Conservation (phyloP, 2,888 invertebrate species). For the Dioctria linearis region DNA sequence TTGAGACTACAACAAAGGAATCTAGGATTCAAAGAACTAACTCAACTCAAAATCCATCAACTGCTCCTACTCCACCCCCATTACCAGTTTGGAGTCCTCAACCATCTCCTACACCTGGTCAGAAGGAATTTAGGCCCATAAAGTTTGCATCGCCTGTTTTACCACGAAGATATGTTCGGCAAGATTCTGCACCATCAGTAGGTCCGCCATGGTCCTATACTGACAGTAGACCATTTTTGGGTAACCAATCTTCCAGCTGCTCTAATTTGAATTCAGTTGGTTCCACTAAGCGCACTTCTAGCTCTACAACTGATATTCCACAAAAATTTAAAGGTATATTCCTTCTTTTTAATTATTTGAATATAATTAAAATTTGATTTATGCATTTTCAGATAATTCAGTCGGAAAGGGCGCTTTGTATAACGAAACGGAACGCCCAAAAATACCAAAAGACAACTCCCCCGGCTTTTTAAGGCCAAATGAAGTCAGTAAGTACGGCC, state of each 20-base stretch:
- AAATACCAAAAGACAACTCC: slow-evolving; percentile 68
- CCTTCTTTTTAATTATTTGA: slow-evolving; percentile 8
- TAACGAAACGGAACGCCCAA: slow-evolving; percentile 61
- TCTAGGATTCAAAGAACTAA: slow-evolving; percentile 66
- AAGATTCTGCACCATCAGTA: slow-evolving; percentile 58
- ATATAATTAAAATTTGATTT: neutral
- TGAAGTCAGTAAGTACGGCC: slow-evolving; percentile 73
- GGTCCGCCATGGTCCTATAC: slow-evolving; percentile 62
- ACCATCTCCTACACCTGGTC: slow-evolving; percentile 81
- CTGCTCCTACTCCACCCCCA: slow-evolving; percentile 68
- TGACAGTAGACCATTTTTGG: slow-evolving; percentile 66
- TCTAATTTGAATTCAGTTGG: slow-evolving; percentile 70
- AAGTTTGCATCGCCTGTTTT: slow-evolving; percentile 80
- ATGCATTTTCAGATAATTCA: slow-evolving; percentile 18
- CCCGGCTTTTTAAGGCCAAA: slow-evolving; percentile 76
- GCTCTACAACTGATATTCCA: slow-evolving; percentile 67
- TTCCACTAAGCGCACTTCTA: slow-evolving; percentile 65
- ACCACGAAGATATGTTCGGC: slow-evolving; percentile 70
- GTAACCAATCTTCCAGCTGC: slow-evolving; percentile 76
- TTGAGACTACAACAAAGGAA: slow-evolving; percentile 49
- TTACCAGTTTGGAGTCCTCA: slow-evolving; percentile 86
- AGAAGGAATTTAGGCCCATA: slow-evolving; percentile 86
- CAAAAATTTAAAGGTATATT: slow-evolving; percentile 87
- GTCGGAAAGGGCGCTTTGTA: slow-evolving; percentile 80
- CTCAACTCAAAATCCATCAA: slow-evolving; percentile 68